Base-by-base conservation (phyloP, 2,888 invertebrate genomes). In the Drosophila prolongata region DNA sequence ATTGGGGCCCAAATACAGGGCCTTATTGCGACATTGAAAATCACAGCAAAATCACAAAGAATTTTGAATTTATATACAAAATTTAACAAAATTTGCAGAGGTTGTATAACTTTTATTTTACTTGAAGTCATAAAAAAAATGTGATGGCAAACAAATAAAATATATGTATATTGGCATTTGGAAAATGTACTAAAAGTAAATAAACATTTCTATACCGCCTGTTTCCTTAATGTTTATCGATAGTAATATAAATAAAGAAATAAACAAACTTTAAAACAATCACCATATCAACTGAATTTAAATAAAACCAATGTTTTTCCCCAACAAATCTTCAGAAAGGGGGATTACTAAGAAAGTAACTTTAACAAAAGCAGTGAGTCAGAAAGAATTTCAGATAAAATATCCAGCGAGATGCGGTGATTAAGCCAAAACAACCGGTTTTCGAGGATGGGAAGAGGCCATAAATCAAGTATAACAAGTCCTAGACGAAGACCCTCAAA, bases 401-500 rank as follows among this genome's bases (percentile, higher is more conserved):
- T 30, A 58, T 59, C 42, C 59, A 49, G 27, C 35, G 16, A 49
- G 27, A 27, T 37, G 16, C 37, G 64, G 54, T 66, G 65, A 66
- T 66, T 66, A 66, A 66, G 59, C 16, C 30, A 5, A 27, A 38
- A n/a, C 38, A 66, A 66, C 66, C 66, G 52, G 66, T 68, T 56
- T 40, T 42, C 14, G 16, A 47, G 30, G 13, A 42, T 30, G 54
- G 49, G 66, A 65, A 37, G 35, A 37, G 43, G 19, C 24, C 37
- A 67, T 67, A 67, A 65, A 67, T 65, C 66, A 65, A 64, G 65
- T 53, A 66, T 46, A 66, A 54, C 65, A 46, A 66, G 65, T 66
- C 65, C 65, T 66, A 66, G 65, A 40, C 46, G n/a, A 53, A 53
- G 53, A 16, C 53, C 34, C 52, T 40, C 13, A 13, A 54, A 62